Base-by-base conservation (phyloP, 2,888 invertebrate genomes). In the Hesperia comma region DNA sequence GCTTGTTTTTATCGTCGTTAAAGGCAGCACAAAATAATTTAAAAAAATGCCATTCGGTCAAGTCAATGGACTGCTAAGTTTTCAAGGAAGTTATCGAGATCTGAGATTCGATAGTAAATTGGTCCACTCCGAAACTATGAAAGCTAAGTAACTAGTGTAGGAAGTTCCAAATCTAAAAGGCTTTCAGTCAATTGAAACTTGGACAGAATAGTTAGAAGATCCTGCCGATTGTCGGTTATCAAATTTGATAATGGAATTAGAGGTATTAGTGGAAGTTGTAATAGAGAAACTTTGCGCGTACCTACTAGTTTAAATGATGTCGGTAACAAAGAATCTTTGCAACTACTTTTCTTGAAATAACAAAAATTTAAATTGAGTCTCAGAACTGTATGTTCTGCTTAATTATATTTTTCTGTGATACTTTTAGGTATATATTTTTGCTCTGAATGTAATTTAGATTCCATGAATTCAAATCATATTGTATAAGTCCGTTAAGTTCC, bases 131-230 rank as follows among this genome's bases (percentile, higher is more conserved):
- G 43, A 60, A 54, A 54, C 19, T 12, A 46, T 46, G 46, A 64
- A 64, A 58, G 66, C 53, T 12, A 46, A 54, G 19, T 55, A 26
- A 32, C 55, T 55, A 10, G 55, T 61, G 55, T 55, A 55, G 46
- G 55, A 67, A 67, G 46, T 46, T 55, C 54, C 37, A 37, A 54
- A 53, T 60, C 54, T 15, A 68, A 71, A 72, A 77, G 77, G 75
- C 78, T 79, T 79, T 82, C 74, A 79, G 79, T 78, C 81, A 85
- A 86, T 86, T 86, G 81, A 81, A 85, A 85, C 71, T 86, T 85
- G 71, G 72, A 51, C 76, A 53, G 49, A 61, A 14, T 54, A 58
- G 43, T 10, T 53, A 49, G 58, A 66, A 60, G 64, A 66, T 66
- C 46, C 37, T 37, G 49, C 32, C 54, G 54, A 66, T 46, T 61